Evolutionary conservation across 2,888 invertebrate species (phyloP).

Genomic region (Steromphala cineraria): DNA sequence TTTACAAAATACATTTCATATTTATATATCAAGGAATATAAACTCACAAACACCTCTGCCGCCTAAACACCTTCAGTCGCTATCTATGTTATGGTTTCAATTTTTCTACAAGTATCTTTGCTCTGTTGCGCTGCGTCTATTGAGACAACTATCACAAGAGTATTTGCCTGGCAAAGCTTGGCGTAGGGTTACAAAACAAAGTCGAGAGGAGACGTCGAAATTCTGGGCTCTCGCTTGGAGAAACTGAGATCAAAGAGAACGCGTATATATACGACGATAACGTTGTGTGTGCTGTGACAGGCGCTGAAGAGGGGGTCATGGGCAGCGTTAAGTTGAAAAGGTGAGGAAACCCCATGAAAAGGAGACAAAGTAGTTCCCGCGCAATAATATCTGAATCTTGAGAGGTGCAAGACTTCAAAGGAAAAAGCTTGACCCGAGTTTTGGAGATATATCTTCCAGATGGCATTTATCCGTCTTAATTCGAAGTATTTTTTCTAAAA

Average conservation of each 20-base stretch:
- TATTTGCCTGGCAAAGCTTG: neutral
- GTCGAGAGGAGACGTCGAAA: neutral
- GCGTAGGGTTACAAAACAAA: conserved; percentile 19
- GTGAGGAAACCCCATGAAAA: conserved; percentile 13
- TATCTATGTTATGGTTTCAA: conserved; percentile 10
- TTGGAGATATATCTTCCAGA: too few species aligned
- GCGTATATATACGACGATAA: conserved; percentile 10
- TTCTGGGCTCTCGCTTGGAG: neutral
- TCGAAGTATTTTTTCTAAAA: too few species aligned
- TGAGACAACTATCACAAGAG: neutral
- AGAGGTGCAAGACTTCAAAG: neutral
- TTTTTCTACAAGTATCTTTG: neutral
- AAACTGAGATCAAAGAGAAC: neutral
- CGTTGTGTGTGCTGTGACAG: neutral
- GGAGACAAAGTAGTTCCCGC: conserved; percentile 13
- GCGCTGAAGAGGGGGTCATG: neutral
- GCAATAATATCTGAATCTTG: neutral
- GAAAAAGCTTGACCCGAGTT: too few species aligned
- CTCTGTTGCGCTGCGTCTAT: neutral
- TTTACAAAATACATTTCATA: too few species aligned
- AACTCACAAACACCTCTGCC: neutral
- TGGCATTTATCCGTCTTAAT: too few species aligned
- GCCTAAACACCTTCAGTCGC: neutral
- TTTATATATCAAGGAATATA: neutral
- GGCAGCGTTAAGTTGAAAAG: conserved; percentile 3